phyloP scores from a whole-genome alignment of 2,113 vertebrate species.

The Pterophyllum scalare region DNA sequence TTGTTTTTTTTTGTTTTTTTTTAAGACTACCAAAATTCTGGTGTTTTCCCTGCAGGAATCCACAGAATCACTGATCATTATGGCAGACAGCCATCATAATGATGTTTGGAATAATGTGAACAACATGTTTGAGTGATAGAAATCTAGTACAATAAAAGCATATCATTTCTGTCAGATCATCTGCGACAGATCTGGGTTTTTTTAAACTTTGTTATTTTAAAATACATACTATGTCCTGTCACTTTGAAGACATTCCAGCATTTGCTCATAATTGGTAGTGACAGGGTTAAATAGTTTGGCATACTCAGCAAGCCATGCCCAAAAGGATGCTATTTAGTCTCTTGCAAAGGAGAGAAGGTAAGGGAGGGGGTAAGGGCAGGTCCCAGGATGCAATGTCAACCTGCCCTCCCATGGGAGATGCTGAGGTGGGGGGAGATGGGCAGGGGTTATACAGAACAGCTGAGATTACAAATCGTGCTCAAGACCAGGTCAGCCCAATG shows the following conservation, averaged over 20 bases:
- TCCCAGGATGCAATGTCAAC: constrained; percentile 61
- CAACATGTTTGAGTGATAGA: constrained; percentile 75
- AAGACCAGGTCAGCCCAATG: constrained; percentile 68
- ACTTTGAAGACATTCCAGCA: constrained; percentile 82
- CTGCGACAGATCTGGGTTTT: constrained; percentile 62
- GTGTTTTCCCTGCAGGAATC: constrained; percentile 51
- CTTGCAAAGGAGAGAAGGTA: constrained; percentile 60
- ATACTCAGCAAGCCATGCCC: constrained; percentile 83
- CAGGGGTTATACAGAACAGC: constrained; percentile 58
- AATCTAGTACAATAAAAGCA: constrained; percentile 83
- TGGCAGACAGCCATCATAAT: constrained; percentile 49
- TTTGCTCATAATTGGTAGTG: constrained; percentile 79
- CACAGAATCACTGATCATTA: constrained; percentile 51
- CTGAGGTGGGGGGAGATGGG: constrained; percentile 5
- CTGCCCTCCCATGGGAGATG: constrained; percentile 41
- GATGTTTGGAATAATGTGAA: constrained; percentile 51
- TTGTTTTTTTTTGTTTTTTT: constrained; percentile 4
- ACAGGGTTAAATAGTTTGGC: constrained; percentile 79
- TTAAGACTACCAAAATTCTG: constrained; percentile 41
- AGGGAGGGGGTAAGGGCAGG: constrained; percentile 3
- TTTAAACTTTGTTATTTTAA: constrained; percentile 65
- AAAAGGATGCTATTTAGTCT: constrained; percentile 74
- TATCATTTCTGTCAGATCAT: constrained; percentile 71
- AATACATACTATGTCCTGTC: constrained; percentile 79
- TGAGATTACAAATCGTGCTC: constrained; percentile 73